A percentile compares a stretch with the other conserved stretches of the same genome.
phyloP scores from a whole-genome alignment of 2,888 invertebrate species.

The Gasteruption jaculator region DNA sequence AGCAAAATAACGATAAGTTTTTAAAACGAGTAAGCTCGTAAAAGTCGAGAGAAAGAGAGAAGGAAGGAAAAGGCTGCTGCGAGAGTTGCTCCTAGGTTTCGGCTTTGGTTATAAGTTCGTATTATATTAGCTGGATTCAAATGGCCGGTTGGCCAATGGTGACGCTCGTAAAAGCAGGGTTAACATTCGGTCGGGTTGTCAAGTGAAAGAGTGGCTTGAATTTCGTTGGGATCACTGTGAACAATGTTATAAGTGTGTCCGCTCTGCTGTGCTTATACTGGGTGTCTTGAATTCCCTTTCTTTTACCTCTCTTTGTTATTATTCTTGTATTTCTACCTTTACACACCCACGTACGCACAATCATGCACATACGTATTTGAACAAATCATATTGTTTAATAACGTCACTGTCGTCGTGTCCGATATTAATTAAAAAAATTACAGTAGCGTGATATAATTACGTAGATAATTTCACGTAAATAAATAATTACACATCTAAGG shows the following conservation, averaged over 20 bases:
- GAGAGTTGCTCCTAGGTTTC: constrained; percentile 44
- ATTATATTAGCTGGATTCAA: constrained; percentile 49
- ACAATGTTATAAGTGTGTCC: constrained; percentile 34
- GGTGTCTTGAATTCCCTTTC: constrained; percentile 7
- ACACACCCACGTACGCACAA: too few relatives aligned
- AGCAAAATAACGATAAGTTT: constrained; percentile 49
- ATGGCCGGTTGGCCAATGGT: constrained; percentile 43
- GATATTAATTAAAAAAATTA: too few relatives aligned
- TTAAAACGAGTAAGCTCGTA: constrained; percentile 48
- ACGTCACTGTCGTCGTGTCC: too few relatives aligned
- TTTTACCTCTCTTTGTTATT: not conserved
- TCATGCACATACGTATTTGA: too few relatives aligned
- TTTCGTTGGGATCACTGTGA: constrained; percentile 43
- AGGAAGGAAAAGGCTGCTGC: constrained; percentile 20
- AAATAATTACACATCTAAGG: too few relatives aligned
- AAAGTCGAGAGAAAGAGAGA: constrained; percentile 31
- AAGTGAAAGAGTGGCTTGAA: constrained; percentile 47
- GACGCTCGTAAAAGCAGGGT: constrained; percentile 48
- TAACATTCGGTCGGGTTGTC: constrained; percentile 50
- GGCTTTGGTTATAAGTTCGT: constrained; percentile 51
- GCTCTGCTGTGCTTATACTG: constrained; percentile 20
- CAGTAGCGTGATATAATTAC: too few relatives aligned
- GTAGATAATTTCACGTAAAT: too few relatives aligned
- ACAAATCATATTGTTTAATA: too few relatives aligned
- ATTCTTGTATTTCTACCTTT: not conserved